Evolutionary conservation across 2,888 invertebrate species (phyloP).

Genomic region (Congeria kusceri): DNA sequence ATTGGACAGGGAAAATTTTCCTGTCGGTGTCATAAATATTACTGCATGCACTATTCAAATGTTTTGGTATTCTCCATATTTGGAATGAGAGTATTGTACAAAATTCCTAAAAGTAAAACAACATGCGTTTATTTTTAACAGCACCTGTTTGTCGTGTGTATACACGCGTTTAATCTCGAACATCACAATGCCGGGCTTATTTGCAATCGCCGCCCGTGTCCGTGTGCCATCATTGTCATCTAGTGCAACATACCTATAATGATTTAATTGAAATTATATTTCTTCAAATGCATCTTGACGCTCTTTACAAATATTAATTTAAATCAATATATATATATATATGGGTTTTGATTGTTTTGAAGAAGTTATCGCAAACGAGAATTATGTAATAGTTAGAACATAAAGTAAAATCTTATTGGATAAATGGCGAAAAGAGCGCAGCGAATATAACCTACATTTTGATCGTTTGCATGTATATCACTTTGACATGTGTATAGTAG

Average conservation of each 20-base stretch:
- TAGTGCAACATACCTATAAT: slow-evolving; percentile 16
- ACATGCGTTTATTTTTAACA: not conserved
- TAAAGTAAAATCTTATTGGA: not conserved
- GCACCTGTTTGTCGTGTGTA: slow-evolving; percentile 31
- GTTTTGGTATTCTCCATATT: not conserved
- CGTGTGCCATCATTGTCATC: slow-evolving; percentile 62
- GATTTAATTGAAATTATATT: not conserved
- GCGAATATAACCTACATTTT: not conserved
- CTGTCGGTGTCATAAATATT: too few species aligned
- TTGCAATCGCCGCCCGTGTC: slow-evolving; percentile 53
- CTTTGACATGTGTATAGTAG: too few species aligned
- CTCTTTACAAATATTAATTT: too few species aligned
- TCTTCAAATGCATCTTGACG: too few species aligned
- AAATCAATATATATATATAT: not conserved
- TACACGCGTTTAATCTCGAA: slow-evolving; percentile 41
- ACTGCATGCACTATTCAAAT: too few species aligned
- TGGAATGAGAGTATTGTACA: not conserved
- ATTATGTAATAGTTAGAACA: not conserved
- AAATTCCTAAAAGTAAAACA: not conserved
- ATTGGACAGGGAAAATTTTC: not conserved
- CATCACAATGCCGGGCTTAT: slow-evolving; percentile 62
- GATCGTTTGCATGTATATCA: not conserved
- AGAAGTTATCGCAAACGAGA: too few species aligned
- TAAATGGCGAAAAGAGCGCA: too few species aligned
- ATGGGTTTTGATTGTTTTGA: too few species aligned